Percentiles rank a stretch among this genome's conserved stretches.
phyloP scores from a whole-genome alignment of 2,888 invertebrate species.

The Dicroscelio sp. region DNA sequence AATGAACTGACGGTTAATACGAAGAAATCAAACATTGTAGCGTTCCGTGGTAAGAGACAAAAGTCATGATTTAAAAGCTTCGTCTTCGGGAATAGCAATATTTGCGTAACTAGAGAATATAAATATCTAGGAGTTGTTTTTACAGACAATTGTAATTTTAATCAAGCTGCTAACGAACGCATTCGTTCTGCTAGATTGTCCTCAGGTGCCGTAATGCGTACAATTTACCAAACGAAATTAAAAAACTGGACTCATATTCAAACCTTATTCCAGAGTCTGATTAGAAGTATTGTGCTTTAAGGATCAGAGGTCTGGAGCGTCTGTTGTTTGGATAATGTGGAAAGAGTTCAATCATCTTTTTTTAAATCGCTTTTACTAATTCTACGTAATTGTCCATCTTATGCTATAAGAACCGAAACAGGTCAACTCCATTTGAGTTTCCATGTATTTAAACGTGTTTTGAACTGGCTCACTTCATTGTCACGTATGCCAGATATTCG shows the following conservation, averaged over 20 bases:
- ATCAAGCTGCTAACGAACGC: background rate
- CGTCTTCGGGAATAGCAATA: too few species aligned
- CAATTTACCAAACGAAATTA: background rate
- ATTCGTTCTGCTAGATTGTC: too few species aligned
- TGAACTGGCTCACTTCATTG: background rate
- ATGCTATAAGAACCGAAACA: background rate
- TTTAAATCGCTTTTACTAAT: background rate
- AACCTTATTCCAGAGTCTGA: background rate
- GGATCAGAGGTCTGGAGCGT: background rate
- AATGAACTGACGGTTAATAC: background rate
- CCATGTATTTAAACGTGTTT: background rate
- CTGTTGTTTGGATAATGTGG: background rate
- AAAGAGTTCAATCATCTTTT: background rate
- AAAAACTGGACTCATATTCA: background rate
- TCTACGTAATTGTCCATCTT: background rate
- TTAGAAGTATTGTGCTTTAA: background rate
- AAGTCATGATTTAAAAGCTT: too few species aligned
- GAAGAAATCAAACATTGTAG: background rate
- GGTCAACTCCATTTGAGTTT: background rate
- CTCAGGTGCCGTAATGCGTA: background rate
- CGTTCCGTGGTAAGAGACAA: background rate
- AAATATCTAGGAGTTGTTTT: background rate
- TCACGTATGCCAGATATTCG: background rate
- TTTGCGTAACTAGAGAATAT: too few species aligned
- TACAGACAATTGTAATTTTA: background rate